Evolutionary conservation across 2,888 invertebrate species (phyloP).

Genomic region (Acronicta leporina): DNA sequence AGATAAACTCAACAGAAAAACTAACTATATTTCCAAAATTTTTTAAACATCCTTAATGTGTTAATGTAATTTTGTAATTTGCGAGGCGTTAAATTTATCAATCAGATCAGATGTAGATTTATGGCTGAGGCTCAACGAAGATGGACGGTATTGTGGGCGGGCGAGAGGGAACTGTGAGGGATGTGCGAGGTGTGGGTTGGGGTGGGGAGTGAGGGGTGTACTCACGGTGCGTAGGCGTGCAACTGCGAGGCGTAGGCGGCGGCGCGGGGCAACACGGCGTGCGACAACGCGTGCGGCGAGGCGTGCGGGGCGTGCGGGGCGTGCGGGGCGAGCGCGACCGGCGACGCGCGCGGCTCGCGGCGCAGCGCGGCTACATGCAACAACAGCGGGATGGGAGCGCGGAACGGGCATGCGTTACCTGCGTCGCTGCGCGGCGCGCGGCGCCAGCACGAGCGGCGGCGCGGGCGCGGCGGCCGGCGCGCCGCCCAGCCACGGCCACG

Average conservation of each 20-base stretch:
- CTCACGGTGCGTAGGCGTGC: slow-evolving; percentile 98
- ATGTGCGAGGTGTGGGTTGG: slow-evolving; percentile 9
- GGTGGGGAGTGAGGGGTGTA: slow-evolving; percentile 70
- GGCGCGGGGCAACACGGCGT: slow-evolving; percentile 93
- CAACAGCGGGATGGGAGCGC: slow-evolving; percentile 64
- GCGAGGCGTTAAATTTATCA: no score
- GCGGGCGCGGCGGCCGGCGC: slow-evolving; percentile 90
- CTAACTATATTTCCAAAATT: no score
- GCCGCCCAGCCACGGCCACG: slow-evolving; percentile 93
- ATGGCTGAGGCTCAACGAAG: no score
- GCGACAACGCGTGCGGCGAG: slow-evolving; percentile 90
- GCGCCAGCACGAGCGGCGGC: slow-evolving; percentile 92
- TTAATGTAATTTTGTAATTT: no score
- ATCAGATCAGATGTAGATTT: no score
- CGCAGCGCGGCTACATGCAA: slow-evolving; percentile 90
- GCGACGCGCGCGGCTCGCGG: slow-evolving; percentile 91
- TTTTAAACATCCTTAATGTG: no score
- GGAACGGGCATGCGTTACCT: slow-evolving; percentile 87
- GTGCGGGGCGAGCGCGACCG: slow-evolving; percentile 77
- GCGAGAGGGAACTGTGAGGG: not conserved
- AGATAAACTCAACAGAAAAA: no score
- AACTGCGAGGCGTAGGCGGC: slow-evolving; percentile 93
- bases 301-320: slow-evolving; percentile 78
- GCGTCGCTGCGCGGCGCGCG: slow-evolving; percentile 93
- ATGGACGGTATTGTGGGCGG: no score